These are phyloP conservation scores for Drosophila pseudoananassae DNA, from an alignment of 1,140 invertebrate species.

Conservation along the genomic window DNA sequence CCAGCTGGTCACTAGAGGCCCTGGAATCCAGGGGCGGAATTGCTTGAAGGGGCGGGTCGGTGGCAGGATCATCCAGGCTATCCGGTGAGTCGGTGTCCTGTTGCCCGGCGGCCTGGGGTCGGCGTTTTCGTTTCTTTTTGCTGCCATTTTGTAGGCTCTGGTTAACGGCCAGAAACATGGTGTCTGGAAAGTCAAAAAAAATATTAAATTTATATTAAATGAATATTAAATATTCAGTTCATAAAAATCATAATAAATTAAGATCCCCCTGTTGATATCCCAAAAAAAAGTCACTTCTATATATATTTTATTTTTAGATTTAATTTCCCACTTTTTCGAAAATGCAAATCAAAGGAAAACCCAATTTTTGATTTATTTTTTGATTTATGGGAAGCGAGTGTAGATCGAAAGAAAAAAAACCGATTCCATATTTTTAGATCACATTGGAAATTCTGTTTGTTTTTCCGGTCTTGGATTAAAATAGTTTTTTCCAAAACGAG, in stretches of 20 bases:
- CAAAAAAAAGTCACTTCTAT: too few species aligned
- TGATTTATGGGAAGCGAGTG: slow-evolving; percentile 66
- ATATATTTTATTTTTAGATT: not conserved
- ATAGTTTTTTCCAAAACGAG: not conserved
- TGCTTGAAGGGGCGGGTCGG: not conserved
- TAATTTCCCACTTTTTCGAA: not conserved
- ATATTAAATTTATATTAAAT: too few species aligned
- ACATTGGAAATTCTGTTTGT: not conserved
- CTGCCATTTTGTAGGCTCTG: slow-evolving; percentile 64
- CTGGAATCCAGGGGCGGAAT: slow-evolving; percentile 12
- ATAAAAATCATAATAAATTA: too few species aligned
- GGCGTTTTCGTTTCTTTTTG: slow-evolving; percentile 51
- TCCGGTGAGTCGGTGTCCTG: slow-evolving; percentile 16
- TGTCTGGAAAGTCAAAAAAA: not conserved
- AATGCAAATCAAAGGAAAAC: not conserved
- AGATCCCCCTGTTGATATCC: too few species aligned
- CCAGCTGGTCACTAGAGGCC: slow-evolving; percentile 56
- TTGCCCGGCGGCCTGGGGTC: not conserved
- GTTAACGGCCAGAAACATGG: slow-evolving; percentile 79
- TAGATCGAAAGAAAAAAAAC: slow-evolving; percentile 28
- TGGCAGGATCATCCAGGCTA: slow-evolving; percentile 7
- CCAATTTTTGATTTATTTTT: slow-evolving; percentile 23
- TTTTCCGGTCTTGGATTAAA: slow-evolving; percentile 12
- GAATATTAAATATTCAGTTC: too few species aligned
- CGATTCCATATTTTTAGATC: slow-evolving; percentile 47